Base-by-base conservation (phyloP, 2,113 vertebrate species). In the Scophthalmus maximus region DNA sequence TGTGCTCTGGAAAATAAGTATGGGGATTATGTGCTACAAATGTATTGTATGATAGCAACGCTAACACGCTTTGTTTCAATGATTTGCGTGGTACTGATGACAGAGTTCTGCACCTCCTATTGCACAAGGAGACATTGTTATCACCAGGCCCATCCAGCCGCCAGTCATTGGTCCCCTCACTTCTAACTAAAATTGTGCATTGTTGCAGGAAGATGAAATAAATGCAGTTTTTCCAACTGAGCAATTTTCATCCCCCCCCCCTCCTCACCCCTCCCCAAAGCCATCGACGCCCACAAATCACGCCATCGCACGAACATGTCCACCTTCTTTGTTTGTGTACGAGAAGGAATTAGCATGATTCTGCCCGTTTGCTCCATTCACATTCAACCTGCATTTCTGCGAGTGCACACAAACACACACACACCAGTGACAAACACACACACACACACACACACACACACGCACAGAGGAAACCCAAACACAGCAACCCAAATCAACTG, bases 401-500 rank as follows among this genome's bases (percentile, higher is more conserved):
- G 12, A 47, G 0, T 29, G 22, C 8, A 14, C 44, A 52, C 36
- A 59, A 30, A n/a, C 30, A 32, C n/a, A n/a, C 30, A 57, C 29
- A 23, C n/a, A n/a, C n/a, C n/a, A n/a, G n/a, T n/a, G n/a, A n/a
- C n/a, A n/a, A n/a, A n/a, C n/a, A n/a, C 22, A 3, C 49, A 42
- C 14, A 17, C 52, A 65, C 42, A 67, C 55, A 4, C 3, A 64
- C 27, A 8, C 60, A 63, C 52, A 30, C 32, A 44, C 59, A 22
- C 52, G 73, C 69, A 69, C 55, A 68, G 29, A 82, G 52, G 47
- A 66, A 63, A 78, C 52, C 60, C 67, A 73, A 78, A 60, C 68
- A 59, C 62, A 59, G 70, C 67, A 66, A 42, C 50, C 57, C 46
- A 77, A 73, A 84, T 88, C 85, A 87, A 53, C 68, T 73, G 77